Evolutionary conservation across 2,888 invertebrate genomes (phyloP), one percentile per base, ranked within the genome.

Genomic region (Ametastegia equiseti): DNA sequence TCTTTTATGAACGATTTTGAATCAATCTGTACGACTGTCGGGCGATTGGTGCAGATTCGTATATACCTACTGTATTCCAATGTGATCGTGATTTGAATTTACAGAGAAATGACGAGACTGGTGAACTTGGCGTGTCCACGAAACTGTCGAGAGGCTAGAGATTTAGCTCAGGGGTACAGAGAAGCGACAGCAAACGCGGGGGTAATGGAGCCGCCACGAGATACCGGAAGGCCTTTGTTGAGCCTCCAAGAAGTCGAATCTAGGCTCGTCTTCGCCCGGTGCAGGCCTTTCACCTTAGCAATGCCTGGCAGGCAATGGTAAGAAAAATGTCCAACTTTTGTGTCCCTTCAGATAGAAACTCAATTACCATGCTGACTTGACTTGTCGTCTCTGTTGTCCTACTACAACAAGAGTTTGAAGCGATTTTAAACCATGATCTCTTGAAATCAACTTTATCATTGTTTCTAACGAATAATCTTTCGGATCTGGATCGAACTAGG

Each of bases 191-290:
- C 96, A 7, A 96, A 95, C 83, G 96, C 96, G 19, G 97, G 97
- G 2, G 92, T 97, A 5, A 97, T 97, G 97, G 97, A 97, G 85
- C 95, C 97, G 0, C 94, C 96, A 80, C 96, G 96, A 19, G 97
- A 97, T 88, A 89, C 90, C 63, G 97, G 97, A 0, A 94, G 96
- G 82, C 97, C 97, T 0, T 90, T 97, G 83, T 92, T 97, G 5
- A 96, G 97, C 15, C 94, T 97, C 78, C 96, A 97, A 88, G 97
- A 97, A 90, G 93, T 97, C 84, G 97, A 97, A 91, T 96, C 97
- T 88, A 93, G 97, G 87, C 94, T 97, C 90, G 97, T 97, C 87
- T 97, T 97, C 93, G 97, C 97, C 88, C 95, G 97, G 92, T 97
- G 97, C 93, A 97, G 97, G 94, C 97, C 97, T 79, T 97, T 97